These are phyloP conservation scores for Zoanthus gigantus DNA, from an alignment of 92 coral and sea anemone genomes.

Conservation along the genomic window DNA sequence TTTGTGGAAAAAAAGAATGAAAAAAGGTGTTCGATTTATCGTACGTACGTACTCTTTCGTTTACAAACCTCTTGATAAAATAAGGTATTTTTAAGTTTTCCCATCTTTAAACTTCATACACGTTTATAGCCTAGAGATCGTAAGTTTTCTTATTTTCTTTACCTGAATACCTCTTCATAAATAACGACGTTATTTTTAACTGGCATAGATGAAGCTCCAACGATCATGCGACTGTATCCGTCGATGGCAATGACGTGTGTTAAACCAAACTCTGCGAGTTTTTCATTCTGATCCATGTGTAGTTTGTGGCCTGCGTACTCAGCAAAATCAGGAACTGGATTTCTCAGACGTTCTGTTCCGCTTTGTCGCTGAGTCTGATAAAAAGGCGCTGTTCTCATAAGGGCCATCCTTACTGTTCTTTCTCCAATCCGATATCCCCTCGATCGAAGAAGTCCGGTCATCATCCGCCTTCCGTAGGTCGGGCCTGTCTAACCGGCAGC, in stretches of 20 bases:
- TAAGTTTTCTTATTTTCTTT: neutral
- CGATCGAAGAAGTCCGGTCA: constrained; percentile 18
- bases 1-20: neutral
- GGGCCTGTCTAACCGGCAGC: constrained; percentile 19
- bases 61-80: neutral
- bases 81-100: neutral
- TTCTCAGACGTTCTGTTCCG: constrained; percentile 42
- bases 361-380: constrained; percentile 1
- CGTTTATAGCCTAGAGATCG: no score
- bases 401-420: neutral
- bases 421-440: constrained; percentile 46
- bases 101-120: neutral
- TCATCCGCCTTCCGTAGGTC: constrained; percentile 38
- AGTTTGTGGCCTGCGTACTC: constrained; percentile 44
- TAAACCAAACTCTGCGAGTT: constrained; percentile 43
- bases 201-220: constrained; percentile 44
- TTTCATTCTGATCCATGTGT: constrained; percentile 46
- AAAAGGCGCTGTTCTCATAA: constrained; percentile 14
- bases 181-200: constrained; percentile 20
- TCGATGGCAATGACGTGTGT: constrained; percentile 30
- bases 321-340: constrained; percentile 34
- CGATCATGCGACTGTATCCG: constrained; percentile 44
- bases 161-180: neutral
- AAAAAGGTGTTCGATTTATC: no score
- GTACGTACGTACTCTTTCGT: neutral